Conservation (phyloP, 2,797 vertebrate genomes). For the Hypotaenidia okinawae region DNA sequence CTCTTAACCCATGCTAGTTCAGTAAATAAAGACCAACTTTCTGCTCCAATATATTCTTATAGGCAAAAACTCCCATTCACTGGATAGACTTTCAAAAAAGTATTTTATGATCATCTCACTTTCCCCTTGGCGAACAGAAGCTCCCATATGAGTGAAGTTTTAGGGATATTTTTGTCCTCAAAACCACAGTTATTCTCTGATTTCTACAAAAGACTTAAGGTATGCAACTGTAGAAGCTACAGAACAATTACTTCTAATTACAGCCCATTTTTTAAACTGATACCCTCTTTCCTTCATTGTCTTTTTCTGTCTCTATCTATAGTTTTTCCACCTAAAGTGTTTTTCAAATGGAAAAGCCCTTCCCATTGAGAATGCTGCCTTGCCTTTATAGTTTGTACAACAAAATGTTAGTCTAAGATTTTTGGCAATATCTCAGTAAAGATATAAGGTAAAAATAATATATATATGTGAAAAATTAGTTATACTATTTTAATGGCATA, state of each 20-base stretch:
- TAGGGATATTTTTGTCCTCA: not conserved
- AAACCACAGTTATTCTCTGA: not conserved
- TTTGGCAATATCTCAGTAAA: not conserved
- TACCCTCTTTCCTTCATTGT: not conserved
- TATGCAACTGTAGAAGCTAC: not conserved
- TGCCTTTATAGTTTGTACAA: not conserved
- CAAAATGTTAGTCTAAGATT: fast-evolving
- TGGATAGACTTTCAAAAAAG: not conserved
- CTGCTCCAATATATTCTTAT: fast-evolving
- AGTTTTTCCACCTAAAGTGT: no score
- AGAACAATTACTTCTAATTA: not conserved
- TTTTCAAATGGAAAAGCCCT: not conserved
- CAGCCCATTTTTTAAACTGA: fast-evolving
- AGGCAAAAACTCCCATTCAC: not conserved
- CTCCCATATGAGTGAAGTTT: not conserved
- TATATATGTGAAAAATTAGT: not conserved
- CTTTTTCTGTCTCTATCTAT: not conserved
- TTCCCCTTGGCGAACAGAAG: not conserved
- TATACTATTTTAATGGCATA: not conserved
- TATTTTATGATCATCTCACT: not conserved
- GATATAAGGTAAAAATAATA: not conserved
- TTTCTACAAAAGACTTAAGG: not conserved
- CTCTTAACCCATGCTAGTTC: not conserved
- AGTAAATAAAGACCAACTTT: not conserved
- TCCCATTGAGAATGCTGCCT: not conserved